Evolutionary conservation across 1,140 invertebrate genomes (phyloP).

Genomic region (Drosophila tsacasi): DNA sequence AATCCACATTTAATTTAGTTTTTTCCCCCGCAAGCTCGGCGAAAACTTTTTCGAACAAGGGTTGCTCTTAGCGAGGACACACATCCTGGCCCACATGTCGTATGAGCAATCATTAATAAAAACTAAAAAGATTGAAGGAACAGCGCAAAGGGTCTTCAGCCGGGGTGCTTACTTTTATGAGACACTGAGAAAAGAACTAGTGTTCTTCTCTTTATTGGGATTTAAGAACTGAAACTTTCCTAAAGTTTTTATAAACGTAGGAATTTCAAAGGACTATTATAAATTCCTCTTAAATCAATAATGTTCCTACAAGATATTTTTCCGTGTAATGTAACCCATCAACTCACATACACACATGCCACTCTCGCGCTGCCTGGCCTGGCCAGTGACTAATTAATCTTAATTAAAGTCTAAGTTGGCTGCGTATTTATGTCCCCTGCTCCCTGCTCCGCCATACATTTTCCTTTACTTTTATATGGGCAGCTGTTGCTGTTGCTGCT

Average conservation of each 20-base stretch:
- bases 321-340: constrained; percentile 11
- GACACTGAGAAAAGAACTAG: constrained; percentile 23
- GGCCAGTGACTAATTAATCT: constrained; percentile 75
- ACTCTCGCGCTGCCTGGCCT: constrained; percentile 24
- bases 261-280: background rate
- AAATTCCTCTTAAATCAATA: background rate
- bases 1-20: constrained; percentile 62
- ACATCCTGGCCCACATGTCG: constrained; percentile 55
- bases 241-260: background rate
- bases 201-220: background rate
- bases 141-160: constrained; percentile 9
- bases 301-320: background rate
- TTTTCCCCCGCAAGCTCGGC: constrained; percentile 4
- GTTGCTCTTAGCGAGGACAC: constrained; percentile 23
- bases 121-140: constrained; percentile 74
- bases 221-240: background rate
- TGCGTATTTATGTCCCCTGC: constrained; percentile 49
- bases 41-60: constrained; percentile 42
- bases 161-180: constrained; percentile 44
- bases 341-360: constrained; percentile 21
- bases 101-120: constrained; percentile 75
- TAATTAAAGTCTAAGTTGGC: constrained; percentile 72
- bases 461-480: constrained; percentile 12
- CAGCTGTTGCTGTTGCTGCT: constrained; percentile 67
- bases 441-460: background rate